These are phyloP conservation scores for Chondrilla cf. caribensis DNA, from an alignment of 37 sponge, comb jelly and placozoan genomes.

Conservation along the genomic window DNA sequence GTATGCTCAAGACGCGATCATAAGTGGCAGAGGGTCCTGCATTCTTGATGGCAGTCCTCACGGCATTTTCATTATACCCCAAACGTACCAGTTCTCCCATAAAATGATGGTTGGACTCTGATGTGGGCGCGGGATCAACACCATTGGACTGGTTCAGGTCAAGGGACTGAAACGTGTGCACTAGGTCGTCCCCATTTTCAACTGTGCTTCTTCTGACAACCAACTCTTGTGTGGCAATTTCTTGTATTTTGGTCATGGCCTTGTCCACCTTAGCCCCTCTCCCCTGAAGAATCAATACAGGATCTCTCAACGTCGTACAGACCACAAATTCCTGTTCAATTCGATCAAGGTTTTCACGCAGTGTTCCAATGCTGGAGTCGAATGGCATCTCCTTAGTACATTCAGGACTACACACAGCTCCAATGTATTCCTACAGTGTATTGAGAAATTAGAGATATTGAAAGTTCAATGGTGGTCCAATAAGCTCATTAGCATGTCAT, in stretches of 20 bases:
- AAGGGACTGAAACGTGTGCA: no score
- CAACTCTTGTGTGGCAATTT: not conserved
- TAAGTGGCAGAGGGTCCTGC: not conserved
- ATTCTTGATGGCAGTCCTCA: not conserved
- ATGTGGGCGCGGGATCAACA: not conserved
- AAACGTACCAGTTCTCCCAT: not conserved
- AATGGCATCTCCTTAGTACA: not conserved
- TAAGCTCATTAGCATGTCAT: not conserved
- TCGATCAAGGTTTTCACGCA: not conserved
- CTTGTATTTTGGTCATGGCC: constrained; percentile 25
- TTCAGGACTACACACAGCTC: constrained; percentile 39
- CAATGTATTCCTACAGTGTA: constrained; percentile 36
- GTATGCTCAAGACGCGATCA: not conserved
- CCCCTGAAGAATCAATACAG: constrained; percentile 1
- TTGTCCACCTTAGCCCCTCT: not conserved
- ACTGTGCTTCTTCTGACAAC: not conserved
- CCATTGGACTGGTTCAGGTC: no score
- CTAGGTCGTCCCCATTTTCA: no score
- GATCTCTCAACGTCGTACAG: not conserved
- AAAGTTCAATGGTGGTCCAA: not conserved
- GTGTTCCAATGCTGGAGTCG: not conserved
- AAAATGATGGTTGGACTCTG: not conserved
- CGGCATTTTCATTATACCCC: not conserved
- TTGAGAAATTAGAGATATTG: not conserved
- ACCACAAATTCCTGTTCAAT: not conserved